These are phyloP conservation scores for Micropoecilia bifurca DNA, from an alignment of 2,797 vertebrate species.

Conservation along the genomic window DNA sequence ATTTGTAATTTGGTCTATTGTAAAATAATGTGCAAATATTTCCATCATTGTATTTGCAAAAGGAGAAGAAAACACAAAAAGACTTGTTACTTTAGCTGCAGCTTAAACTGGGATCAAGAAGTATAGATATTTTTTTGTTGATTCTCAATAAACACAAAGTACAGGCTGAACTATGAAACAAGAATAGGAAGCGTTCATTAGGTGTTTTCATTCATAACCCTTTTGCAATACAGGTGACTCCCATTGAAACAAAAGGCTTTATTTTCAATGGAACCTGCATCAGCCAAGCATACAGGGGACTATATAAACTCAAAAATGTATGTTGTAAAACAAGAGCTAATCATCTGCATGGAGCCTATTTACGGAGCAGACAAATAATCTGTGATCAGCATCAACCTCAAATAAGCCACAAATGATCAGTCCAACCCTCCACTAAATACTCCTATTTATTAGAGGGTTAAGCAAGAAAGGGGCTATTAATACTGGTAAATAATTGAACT, in stretches of 20 bases:
- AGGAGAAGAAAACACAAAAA: background rate
- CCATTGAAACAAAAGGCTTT: background rate
- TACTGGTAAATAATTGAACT: constrained; percentile 26
- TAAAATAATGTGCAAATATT: background rate
- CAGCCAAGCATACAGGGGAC: background rate
- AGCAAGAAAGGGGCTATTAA: background rate
- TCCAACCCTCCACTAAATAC: constrained; percentile 8
- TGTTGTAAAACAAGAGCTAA: background rate
- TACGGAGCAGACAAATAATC: background rate
- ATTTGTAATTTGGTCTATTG: background rate
- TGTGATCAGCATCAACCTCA: constrained; percentile 10
- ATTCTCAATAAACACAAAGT: background rate
- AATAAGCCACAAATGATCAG: background rate
- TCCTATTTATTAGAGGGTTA: constrained; percentile 28
- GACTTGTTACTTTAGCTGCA: background rate
- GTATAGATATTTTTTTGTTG: background rate
- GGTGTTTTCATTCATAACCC: background rate
- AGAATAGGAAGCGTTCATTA: background rate
- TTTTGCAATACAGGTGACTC: background rate
- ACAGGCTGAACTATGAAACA: background rate
- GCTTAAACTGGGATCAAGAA: background rate
- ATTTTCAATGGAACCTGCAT: too few species aligned
- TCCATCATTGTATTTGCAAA: background rate
- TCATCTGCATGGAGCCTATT: background rate
- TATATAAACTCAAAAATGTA: background rate